These are phyloP conservation scores for Cariama cristata DNA, from an alignment of 2,113 vertebrate genomes.

Conservation along the genomic window DNA sequence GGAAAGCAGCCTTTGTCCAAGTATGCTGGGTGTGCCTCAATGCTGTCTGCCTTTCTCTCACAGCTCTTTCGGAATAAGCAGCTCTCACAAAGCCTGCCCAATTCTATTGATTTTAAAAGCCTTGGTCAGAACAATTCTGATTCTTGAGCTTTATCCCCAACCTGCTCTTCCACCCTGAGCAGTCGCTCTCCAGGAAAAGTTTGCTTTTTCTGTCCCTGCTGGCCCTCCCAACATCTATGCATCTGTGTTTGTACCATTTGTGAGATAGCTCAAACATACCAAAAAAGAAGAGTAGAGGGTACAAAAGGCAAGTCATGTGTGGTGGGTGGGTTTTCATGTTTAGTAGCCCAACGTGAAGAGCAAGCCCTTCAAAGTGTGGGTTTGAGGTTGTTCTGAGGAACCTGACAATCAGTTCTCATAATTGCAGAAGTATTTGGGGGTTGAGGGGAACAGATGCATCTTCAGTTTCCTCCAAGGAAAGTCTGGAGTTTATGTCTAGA, in stretches of 20 bases:
- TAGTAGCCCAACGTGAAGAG: background rate
- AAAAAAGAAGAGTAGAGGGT: background rate
- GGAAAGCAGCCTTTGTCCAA: background rate
- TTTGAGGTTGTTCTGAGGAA: background rate
- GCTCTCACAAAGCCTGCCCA: background rate
- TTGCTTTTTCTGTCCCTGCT: background rate
- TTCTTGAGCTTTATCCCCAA: background rate
- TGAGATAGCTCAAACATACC: background rate
- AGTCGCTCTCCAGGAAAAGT: background rate
- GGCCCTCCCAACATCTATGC: background rate
- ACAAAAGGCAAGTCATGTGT: background rate
- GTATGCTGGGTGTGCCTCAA: rapidly evolving
- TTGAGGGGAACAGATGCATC: background rate
- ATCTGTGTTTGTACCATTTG: background rate
- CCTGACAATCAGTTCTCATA: background rate
- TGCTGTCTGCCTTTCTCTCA: background rate
- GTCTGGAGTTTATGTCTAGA: background rate
- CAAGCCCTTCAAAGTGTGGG: background rate
- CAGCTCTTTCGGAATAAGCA: background rate
- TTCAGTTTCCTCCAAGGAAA: background rate
- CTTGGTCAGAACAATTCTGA: background rate
- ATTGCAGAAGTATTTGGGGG: background rate
- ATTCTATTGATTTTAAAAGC: background rate
- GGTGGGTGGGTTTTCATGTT: background rate
- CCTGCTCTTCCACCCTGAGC: background rate